Evolutionary conservation across 2,113 vertebrate genomes (phyloP), one percentile per base, ranked within the genome.

Genomic region (Coregonus clupeaformis): DNA sequence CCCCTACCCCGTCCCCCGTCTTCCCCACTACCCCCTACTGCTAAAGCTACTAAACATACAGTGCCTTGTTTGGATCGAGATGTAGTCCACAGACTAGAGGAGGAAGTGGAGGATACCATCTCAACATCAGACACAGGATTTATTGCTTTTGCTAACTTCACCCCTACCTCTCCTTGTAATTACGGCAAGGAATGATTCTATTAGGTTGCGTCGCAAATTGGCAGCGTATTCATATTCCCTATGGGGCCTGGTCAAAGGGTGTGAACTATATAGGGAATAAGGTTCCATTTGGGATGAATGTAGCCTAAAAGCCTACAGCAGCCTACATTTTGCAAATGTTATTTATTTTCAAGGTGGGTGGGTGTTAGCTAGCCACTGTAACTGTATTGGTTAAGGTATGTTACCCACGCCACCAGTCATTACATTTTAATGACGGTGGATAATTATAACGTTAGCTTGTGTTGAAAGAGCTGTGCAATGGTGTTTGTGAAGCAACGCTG

Each of bases 11-110:
- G 0, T 24, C 7, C 62, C 25, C 62, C 4, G 6, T 49, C 86
- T 80, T 82, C 82, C 20, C 20, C 59, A 11, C 22, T 9, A 67
- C 84, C 82, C 82, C 84, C 90, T 66, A 52, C 85, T 80, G 83
- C 82, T 88, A 88, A 89, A 89, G 85, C 87, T 87, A 86, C 85
- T 86, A 85, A 89, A 88, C 86, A 86, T 88, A 89, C 85, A 90
- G 76, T 45, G 69, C 71, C 32, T 75, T 78, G 75, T 52, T 81
- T 72, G n/a, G 49, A 55, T 77, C 77, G 78, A 29, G 77, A 83
- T 84, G 82, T 69, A 77, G 73, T 84, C 84, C 76, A 49, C 83
- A 86, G 81, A 88, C 66, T 77, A 67, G 81, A 24, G 79, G 83
- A 77, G 79, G 78, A 72, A 63, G 73, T 85, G 85, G 75, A 85